A percentile compares a stretch with the other conserved stretches of the same genome.
Evolutionary conservation across 2,888 invertebrate genomes (phyloP).

Genomic region (Byasa hedistus): DNA sequence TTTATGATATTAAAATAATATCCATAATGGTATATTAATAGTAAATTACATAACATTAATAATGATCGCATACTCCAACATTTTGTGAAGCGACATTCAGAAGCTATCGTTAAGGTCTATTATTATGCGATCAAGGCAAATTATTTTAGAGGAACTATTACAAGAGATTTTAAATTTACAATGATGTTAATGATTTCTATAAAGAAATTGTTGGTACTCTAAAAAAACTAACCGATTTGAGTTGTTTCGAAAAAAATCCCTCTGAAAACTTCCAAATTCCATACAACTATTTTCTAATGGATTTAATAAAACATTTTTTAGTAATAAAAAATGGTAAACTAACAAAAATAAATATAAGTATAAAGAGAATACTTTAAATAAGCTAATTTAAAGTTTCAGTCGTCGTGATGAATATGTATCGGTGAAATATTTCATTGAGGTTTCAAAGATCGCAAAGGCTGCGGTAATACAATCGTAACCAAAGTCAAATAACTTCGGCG

Average conservation of each 20-base stretch:
- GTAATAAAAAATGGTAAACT: background rate
- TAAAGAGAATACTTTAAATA: too few species aligned
- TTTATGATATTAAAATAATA: background rate
- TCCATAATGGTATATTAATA: conserved; percentile 3
- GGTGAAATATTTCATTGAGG: background rate
- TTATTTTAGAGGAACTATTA: background rate
- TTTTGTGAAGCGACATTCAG: conserved; percentile 9
- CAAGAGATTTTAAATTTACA: background rate
- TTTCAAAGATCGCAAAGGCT: background rate
- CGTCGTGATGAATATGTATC: background rate
- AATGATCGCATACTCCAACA: conserved; percentile 3
- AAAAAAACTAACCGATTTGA: too few species aligned
- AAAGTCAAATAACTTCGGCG: background rate
- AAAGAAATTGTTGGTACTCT: too few species aligned
- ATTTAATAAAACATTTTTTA: background rate
- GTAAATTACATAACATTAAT: conserved; percentile 10
- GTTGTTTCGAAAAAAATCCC: conserved; percentile 3
- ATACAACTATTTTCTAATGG: background rate
- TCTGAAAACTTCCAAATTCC: conserved; percentile 8
- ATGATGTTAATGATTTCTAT: background rate
- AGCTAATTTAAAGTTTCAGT: background rate
- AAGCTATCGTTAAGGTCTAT: conserved; percentile 32
- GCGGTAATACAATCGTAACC: background rate
- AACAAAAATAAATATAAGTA: too few species aligned
- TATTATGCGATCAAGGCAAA: conserved; percentile 37